A percentile compares a stretch with the other conserved stretches of the same genome.
phyloP scores from a whole-genome alignment of 1,140 invertebrate genomes.

The Drosophila burlai region DNA sequence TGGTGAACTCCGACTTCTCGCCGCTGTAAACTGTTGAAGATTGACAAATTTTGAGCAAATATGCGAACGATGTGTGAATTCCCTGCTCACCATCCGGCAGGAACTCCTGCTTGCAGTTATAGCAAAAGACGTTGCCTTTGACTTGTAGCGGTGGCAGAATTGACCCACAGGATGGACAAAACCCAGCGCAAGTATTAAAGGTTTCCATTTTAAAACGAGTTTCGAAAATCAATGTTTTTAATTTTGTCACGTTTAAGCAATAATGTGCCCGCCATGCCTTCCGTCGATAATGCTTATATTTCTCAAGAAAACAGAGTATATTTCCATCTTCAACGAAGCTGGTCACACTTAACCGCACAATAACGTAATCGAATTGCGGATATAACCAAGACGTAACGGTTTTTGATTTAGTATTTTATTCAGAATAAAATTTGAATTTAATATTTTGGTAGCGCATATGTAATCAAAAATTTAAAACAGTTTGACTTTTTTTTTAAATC shows the following conservation, averaged over 20 bases:
- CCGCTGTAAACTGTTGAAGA: slow-evolving; percentile 88
- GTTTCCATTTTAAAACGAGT: slow-evolving; percentile 62
- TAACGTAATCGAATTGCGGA: background rate
- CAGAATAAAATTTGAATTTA: too few species aligned
- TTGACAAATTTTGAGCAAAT: slow-evolving; percentile 1
- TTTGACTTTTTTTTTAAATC: too few species aligned
- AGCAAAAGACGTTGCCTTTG: slow-evolving; percentile 88
- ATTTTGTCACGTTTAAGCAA: background rate
- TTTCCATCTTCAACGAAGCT: background rate
- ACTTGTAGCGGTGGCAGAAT: slow-evolving; percentile 89
- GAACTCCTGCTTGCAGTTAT: slow-evolving; percentile 88
- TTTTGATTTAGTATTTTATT: background rate
- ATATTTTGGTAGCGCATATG: too few species aligned
- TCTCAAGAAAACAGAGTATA: too few species aligned
- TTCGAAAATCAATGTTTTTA: slow-evolving; percentile 7
- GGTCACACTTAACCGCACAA: background rate
- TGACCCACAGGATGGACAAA: slow-evolving; percentile 93
- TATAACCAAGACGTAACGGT: background rate
- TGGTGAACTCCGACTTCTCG: slow-evolving; percentile 88
- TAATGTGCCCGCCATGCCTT: background rate
- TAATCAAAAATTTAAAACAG: too few species aligned
- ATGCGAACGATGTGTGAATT: background rate
- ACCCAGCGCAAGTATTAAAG: slow-evolving; percentile 88
- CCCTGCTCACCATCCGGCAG: slow-evolving; percentile 86
- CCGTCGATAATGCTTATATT: background rate